A percentile compares a stretch with the other conserved stretches of the same genome.
Evolutionary conservation across 2,888 invertebrate species (phyloP).

Genomic region (Rotaria sp.): DNA sequence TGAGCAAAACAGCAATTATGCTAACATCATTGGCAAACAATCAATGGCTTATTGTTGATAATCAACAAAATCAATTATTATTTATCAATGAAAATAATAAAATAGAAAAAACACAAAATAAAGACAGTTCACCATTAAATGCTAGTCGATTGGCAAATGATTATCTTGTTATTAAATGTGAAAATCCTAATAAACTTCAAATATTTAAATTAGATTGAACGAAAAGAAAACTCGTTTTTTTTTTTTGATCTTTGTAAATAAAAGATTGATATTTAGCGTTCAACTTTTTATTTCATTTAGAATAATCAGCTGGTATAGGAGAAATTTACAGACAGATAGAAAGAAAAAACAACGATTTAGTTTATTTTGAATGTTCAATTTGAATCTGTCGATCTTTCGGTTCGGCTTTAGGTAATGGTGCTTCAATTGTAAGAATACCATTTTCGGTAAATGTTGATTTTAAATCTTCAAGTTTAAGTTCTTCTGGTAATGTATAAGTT

Average conservation of each 20-base stretch:
- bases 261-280: background rate
- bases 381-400: slow-evolving; percentile 65
- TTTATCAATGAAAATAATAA: background rate
- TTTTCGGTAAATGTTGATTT: slow-evolving; percentile 90
- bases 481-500: slow-evolving; percentile 89
- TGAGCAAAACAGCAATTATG: background rate
- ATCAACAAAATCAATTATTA: background rate
- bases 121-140: background rate
- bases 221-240: background rate
- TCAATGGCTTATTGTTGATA: background rate
- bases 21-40: background rate
- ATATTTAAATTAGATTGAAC: background rate
- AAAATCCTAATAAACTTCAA: background rate
- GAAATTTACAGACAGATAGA: background rate
- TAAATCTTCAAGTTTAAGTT: slow-evolving; percentile 89
- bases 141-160: background rate
- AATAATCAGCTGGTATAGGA: background rate
- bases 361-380: slow-evolving; percentile 58
- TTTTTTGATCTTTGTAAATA: too few species aligned
- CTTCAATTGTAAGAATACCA: slow-evolving; percentile 90
- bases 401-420: slow-evolving; percentile 79
- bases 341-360: background rate
- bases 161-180: background rate
- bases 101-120: background rate
- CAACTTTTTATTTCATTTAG: background rate